Conservation (phyloP, 2,888 invertebrate genomes). For the Rhodophaea formosa region DNA sequence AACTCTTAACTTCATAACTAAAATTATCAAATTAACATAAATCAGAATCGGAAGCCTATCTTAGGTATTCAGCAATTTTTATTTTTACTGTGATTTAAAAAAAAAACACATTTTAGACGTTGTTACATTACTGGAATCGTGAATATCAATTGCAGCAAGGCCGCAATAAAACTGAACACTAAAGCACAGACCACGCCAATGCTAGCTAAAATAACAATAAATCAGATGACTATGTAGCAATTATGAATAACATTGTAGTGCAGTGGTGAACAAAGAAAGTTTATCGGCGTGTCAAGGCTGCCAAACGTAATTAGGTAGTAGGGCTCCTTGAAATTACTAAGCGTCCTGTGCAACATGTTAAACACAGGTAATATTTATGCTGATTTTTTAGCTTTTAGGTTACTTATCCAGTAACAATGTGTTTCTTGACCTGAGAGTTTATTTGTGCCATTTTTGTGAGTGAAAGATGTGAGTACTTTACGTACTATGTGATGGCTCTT, state of each 20-base stretch:
- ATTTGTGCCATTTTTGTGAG: no score
- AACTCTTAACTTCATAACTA: no score
- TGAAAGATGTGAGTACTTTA: no score
- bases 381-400: no score
- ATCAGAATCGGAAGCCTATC: no score
- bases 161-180: neutral
- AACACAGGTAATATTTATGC: no score
- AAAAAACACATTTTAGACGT: neutral
- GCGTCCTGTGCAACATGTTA: slow-evolving; percentile 41
- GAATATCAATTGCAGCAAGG: neutral
- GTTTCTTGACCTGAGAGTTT: no score
- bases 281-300: slow-evolving; percentile 30
- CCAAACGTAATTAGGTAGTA: slow-evolving; percentile 45
- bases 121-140: neutral
- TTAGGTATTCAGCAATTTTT: no score
- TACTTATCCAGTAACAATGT: no score
- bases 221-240: slow-evolving; percentile 9
- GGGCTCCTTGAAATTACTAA: slow-evolving; percentile 42
- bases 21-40: no score
- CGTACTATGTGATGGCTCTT: no score
- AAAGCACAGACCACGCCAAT: neutral
- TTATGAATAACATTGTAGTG: slow-evolving; percentile 16
- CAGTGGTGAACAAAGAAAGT: slow-evolving; percentile 10
- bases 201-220: neutral
- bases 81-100: no score